These are phyloP conservation scores for Hemitrygon akajei DNA, from an alignment of 2,797 vertebrate species.

Conservation along the genomic window DNA sequence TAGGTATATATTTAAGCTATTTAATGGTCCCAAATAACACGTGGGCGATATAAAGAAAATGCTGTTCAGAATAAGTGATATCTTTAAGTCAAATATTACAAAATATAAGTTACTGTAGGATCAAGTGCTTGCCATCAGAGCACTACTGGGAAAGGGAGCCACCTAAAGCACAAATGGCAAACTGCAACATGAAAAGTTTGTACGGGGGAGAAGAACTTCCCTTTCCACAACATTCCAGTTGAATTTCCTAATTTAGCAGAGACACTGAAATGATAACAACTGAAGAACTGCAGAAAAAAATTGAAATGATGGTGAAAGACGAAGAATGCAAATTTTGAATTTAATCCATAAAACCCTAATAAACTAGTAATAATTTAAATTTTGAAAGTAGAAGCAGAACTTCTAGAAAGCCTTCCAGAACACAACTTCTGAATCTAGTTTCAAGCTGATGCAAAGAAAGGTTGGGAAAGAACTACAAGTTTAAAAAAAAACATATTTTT, in stretches of 20 bases:
- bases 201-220: background rate
- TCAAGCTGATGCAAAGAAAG: background rate
- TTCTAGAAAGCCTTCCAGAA: background rate
- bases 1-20: background rate
- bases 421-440: background rate
- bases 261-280: background rate
- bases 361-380: background rate
- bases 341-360: background rate
- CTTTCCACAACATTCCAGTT: background rate
- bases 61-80: background rate
- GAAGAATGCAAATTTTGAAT: background rate
- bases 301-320: conserved; percentile 4
- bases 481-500: background rate
- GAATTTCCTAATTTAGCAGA: background rate
- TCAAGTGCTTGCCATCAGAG: background rate
- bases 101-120: background rate
- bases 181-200: background rate
- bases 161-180: background rate
- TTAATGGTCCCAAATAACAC: background rate
- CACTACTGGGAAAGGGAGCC: background rate
- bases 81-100: background rate
- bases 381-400: background rate
- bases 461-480: background rate
- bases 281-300: background rate
- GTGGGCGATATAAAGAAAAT: background rate